Evolutionary conservation across 1,140 invertebrate genomes (phyloP).

Genomic region (Dendroctonus valens): DNA sequence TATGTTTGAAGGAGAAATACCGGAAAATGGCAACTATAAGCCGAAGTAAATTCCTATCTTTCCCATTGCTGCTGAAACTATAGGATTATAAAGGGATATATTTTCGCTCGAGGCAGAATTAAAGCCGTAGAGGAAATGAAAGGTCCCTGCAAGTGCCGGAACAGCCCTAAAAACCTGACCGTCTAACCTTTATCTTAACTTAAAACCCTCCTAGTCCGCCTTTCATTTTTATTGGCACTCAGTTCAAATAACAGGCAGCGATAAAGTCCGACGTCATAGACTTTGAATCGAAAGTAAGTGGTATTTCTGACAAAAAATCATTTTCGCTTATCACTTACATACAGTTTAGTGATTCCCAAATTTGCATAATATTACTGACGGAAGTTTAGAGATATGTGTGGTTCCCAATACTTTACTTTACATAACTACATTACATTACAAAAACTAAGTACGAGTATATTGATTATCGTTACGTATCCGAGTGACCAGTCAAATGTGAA

Average conservation of each 20-base stretch:
- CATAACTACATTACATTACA: no score
- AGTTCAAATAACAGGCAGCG: conserved; percentile 12
- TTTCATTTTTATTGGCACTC: conserved; percentile 22
- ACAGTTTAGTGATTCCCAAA: no score
- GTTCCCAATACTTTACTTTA: no score
- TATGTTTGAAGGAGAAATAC: no score
- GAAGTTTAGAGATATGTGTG: no score
- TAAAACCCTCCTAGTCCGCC: conserved; percentile 12
- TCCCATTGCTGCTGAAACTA: conserved; percentile 7
- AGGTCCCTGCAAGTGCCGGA: conserved; percentile 21
- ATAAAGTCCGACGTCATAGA: conserved; percentile 9
- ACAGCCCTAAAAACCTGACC: conserved; percentile 15
- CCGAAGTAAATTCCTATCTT: conserved; percentile 11
- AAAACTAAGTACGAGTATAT: no score
- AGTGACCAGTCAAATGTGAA: no score
- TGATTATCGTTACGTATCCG: no score
- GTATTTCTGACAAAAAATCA: no score
- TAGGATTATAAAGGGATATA: conserved; percentile 29
- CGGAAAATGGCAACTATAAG: conserved; percentile 1
- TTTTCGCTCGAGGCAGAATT: conserved; percentile 20
- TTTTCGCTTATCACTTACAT: no score
- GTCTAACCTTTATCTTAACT: conserved; percentile 23
- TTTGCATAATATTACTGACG: no score
- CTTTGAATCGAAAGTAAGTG: neutral
- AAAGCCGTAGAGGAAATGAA: conserved; percentile 24